Evolutionary conservation across 2,113 vertebrate genomes (phyloP), one percentile per base, ranked within the genome.

Genomic region (Himantopus leucocephalus): DNA sequence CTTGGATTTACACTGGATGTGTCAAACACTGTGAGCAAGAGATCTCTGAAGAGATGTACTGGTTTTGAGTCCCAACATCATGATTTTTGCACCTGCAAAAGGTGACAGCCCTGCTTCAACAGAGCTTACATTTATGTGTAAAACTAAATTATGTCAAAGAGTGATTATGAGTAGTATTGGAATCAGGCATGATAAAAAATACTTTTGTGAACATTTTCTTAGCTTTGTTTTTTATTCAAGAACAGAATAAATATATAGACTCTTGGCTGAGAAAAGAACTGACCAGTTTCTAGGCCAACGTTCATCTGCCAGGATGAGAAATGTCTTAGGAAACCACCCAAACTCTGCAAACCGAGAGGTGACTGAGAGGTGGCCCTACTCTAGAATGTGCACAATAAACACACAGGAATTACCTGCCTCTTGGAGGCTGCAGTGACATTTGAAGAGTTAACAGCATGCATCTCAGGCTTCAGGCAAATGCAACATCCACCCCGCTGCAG

Each of bases 41-140:
- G 2, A 13, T 14, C 18, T 50, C 6, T 41, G 32, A 80, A 83
- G 8, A 62, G 2, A 58, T 1, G 3, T 35, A 22, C 5, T 37
- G 24, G 1, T 26, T 55, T 59, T 11, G 9, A 8, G 5, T 58
- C 3, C 13, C 3, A n/a, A 10, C 7, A 24, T 10, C 3, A 23
- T 3, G 9, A 27, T 8, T 43, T 79, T 79, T 72, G 15, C 15
- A 71, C 6, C 1, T 74, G 29, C 21, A 81, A 41, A 47, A 15
- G 1, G 5, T 55, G 27, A 48, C 19, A 48, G 4, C 18, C 58
- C 34, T 37, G 8, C 15, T 90, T 76, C 13, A 56, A 35, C 13
- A 67, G 19, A 41, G 11, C 18, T 92, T 72, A 27, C 8, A 22
- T 47, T 58, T 72, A 20, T 17, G 2, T 6, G 18, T 48, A 47